Conservation (phyloP, 2,797 vertebrate species). For the Triplophysa yarkandensis region DNA sequence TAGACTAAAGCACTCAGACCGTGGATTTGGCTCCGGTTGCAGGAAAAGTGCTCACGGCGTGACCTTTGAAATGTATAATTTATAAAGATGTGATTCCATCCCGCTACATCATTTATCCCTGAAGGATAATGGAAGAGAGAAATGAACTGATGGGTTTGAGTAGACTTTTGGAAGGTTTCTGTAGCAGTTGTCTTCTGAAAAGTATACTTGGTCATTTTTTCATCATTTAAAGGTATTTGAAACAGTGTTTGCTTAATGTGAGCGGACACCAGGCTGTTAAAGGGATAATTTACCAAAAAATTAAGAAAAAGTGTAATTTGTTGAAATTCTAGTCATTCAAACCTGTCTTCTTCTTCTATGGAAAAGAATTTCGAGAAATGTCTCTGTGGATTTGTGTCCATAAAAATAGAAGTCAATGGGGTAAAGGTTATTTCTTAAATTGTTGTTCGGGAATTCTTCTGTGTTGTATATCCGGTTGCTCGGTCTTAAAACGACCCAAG, state of each 20-base stretch:
- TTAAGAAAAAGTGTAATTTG: no score
- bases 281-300: no score
- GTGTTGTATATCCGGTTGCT: conserved; percentile 53
- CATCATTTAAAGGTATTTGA: background rate
- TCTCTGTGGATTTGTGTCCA: no score
- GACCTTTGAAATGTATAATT: conserved; percentile 55
- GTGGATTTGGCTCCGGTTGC: conserved; percentile 18
- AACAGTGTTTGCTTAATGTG: background rate
- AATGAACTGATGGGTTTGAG: conserved; percentile 40
- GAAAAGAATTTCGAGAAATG: no score
- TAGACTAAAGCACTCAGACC: conserved; percentile 34
- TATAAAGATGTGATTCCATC: conserved; percentile 44
- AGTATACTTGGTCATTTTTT: fast-evolving
- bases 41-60: conserved; percentile 33
- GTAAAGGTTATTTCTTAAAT: no score
- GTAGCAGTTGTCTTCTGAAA: background rate
- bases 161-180: conserved; percentile 36
- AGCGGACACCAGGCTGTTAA: background rate
- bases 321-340: no score
- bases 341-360: no score
- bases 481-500: conserved; percentile 53
- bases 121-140: conserved; percentile 35
- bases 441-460: conserved; percentile 53
- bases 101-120: conserved; percentile 32
- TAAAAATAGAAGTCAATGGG: no score